Base-by-base conservation (phyloP, 2,888 invertebrate species). In the Baronia brevicornis region DNA sequence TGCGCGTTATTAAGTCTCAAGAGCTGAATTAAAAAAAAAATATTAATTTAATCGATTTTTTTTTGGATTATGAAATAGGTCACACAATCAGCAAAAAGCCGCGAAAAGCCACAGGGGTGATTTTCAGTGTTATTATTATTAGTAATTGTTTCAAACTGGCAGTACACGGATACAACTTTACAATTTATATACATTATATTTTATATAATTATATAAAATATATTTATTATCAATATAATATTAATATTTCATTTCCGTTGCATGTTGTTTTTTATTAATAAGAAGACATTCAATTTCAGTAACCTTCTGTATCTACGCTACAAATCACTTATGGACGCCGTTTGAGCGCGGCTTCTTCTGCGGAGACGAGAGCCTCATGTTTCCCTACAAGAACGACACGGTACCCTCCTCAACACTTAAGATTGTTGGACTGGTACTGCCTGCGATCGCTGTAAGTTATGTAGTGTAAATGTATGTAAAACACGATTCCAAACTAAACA, bases 281-380 rank as follows among this genome's bases (percentile, higher is more conserved):
- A n/a, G n/a, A n/a, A n/a, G n/a, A n/a, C n/a, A n/a, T n/a, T n/a
- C n/a, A n/a, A n/a, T 60, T 61, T 4, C 59, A 82, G 82, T 82
- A 41, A 23, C 48, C 0, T 11, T 59, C 26, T 43, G 58, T 23
- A 46, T 74, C 6, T 44, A 63, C 1, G 49, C 48, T 0, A 60
- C 62, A 0, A 41, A 53, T 15, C 6, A 44, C 2, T 33, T 67
- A 5, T 73, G 73, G 77, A 65, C 79, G 46, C 91, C 94, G 0
- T 93, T 89, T 60, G 75, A 90, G 42, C 80, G 98, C 41, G 98
- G 98, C 7, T 97, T 97, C 84, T 97, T 94, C 85, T 98, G 98
- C 74, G 91, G 94, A 59, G 98, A 98, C 74, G 93, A 96, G 62
- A 92, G 91, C 41, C 87, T 98, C 12, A 89, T 88, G 69, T 94